These are phyloP conservation scores for Argentina silus DNA, from an alignment of 2,797 vertebrate genomes.

Conservation along the genomic window DNA sequence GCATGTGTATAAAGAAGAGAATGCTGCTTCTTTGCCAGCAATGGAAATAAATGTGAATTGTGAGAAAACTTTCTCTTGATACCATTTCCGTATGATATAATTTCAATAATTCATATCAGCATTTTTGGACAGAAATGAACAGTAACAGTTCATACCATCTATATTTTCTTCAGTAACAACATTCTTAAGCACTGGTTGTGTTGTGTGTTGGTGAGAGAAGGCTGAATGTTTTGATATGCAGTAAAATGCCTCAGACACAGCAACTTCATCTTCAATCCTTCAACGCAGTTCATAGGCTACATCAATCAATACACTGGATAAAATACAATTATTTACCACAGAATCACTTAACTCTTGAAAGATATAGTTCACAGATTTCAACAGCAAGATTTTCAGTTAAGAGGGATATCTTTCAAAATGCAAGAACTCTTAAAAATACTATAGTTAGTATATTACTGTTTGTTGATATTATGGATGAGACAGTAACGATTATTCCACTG, in stretches of 20 bases:
- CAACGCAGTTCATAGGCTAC: neutral
- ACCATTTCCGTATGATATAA: conserved; percentile 58
- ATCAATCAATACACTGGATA: conserved; percentile 3
- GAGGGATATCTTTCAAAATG: neutral
- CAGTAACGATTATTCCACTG: neutral
- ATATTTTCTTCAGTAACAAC: conserved; percentile 64
- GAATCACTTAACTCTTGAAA: conserved; percentile 9
- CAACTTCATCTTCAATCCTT: neutral
- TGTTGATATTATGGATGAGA: neutral
- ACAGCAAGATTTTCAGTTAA: neutral
- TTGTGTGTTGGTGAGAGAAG: conserved; percentile 27
- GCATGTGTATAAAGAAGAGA: neutral
- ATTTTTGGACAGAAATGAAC: neutral
- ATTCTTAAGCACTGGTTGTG: conserved; percentile 41
- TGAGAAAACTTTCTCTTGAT: conserved; percentile 48
- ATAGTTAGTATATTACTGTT: neutral
- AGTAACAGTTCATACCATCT: conserved; percentile 38
- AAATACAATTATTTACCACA: conserved; percentile 7
- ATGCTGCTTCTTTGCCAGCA: conserved; percentile 30
- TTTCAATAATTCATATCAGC: conserved; percentile 44
- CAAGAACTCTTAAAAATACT: neutral
- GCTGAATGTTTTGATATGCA: neutral
- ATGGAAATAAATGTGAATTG: conserved; percentile 58
- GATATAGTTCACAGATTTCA: conserved; percentile 6
- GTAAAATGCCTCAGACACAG: neutral